phyloP scores from a whole-genome alignment of 2,113 vertebrate genomes.

The Leptocoma aspasia region DNA sequence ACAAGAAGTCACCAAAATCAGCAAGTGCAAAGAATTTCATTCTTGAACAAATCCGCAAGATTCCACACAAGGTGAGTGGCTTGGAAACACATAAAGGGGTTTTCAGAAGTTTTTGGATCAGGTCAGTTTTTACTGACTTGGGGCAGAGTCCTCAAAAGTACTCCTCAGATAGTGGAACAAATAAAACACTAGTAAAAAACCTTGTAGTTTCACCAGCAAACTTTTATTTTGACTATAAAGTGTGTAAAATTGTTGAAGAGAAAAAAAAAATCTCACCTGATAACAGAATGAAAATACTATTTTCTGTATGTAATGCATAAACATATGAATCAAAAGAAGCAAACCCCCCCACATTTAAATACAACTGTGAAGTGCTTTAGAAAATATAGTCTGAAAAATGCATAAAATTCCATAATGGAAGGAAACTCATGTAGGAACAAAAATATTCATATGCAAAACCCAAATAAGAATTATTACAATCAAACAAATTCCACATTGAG shows the following conservation, averaged over 20 bases:
- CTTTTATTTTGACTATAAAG: constrained; percentile 73
- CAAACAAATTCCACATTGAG: neutral
- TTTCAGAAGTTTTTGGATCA: neutral
- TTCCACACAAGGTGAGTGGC: neutral
- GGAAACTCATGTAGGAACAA: neutral
- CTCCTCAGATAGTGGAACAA: rapidly evolving
- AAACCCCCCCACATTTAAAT: constrained; percentile 30
- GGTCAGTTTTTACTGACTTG: neutral
- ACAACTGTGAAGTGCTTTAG: constrained; percentile 41
- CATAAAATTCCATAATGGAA: neutral
- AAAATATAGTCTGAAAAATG: constrained; percentile 30
- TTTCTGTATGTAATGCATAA: constrained; percentile 15
- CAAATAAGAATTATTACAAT: constrained; percentile 4
- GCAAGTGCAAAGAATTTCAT: neutral
- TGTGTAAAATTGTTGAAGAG: constrained; percentile 40
- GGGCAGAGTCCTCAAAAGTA: neutral
- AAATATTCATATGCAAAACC: constrained; percentile 10
- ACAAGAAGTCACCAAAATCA: neutral
- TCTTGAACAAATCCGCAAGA: neutral
- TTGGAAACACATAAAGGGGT: neutral
- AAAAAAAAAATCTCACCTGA: neutral
- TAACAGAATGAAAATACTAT: constrained; percentile 42
- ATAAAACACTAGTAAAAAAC: neutral
- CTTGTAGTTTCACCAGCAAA: constrained; percentile 51
- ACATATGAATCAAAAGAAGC: constrained; percentile 28